Percentiles rank a stretch among this genome's conserved stretches.
Conservation (phyloP, 2,797 vertebrate genomes). For the Crossoptilon crossoptilon region DNA sequence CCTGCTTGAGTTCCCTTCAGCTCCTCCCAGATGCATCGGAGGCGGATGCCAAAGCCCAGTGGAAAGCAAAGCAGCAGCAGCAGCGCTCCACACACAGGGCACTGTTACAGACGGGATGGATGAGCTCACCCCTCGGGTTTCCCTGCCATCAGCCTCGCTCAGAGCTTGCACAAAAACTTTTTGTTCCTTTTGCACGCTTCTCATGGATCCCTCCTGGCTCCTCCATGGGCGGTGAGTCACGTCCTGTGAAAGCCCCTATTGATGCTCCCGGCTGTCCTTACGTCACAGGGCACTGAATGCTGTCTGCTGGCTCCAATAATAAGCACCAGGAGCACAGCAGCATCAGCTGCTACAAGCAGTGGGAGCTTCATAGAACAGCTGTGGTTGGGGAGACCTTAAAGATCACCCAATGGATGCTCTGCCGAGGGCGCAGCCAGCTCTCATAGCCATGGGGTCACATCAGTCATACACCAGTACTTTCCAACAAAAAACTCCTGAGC, state of each 20-base stretch:
- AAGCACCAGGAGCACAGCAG: not conserved
- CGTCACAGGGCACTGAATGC: not conserved
- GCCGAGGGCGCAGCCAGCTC: not conserved
- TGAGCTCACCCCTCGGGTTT: not conserved
- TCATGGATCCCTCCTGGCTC: not conserved
- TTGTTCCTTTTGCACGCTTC: not conserved
- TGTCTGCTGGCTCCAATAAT: not conserved
- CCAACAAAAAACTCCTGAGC: accelerated
- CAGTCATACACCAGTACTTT: not conserved
- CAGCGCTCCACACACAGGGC: not conserved
- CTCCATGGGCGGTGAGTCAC: not conserved
- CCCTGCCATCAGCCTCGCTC: not conserved
- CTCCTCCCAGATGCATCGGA: not conserved
- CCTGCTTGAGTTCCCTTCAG: not conserved
- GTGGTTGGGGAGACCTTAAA: too few species aligned
- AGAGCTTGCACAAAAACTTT: not conserved
- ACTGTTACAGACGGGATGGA: accelerated
- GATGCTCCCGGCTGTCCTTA: not conserved
- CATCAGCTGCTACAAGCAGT: too few species aligned
- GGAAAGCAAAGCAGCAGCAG: not conserved
- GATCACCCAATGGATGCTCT: too few species aligned
- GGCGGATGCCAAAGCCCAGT: slow-evolving; percentile 9
- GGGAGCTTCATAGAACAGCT: too few species aligned
- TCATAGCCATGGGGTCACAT: not conserved
- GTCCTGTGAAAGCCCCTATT: not conserved